Percentiles rank a stretch among this genome's conserved stretches.
phyloP scores from a whole-genome alignment of 1,140 invertebrate genomes.

The Polypedilum vanderplanki region DNA sequence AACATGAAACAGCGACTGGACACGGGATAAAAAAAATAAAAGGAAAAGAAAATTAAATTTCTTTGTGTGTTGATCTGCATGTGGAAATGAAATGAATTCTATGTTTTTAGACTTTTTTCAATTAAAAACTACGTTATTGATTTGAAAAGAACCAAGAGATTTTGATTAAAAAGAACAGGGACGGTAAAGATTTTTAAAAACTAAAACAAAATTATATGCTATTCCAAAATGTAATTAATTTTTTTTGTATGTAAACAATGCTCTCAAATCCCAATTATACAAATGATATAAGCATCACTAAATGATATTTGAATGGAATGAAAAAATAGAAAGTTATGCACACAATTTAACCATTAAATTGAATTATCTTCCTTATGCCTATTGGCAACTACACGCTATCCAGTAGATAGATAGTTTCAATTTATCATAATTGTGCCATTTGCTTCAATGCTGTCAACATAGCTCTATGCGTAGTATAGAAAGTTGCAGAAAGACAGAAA shows the following conservation, averaged over 20 bases:
- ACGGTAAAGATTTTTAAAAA: too few relatives aligned
- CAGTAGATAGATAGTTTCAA: constrained; percentile 13
- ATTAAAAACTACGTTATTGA: background rate
- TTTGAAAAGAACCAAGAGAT: background rate
- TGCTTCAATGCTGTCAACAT: too few relatives aligned
- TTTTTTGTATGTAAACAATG: background rate
- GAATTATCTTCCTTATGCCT: constrained; percentile 15
- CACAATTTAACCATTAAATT: constrained; percentile 21
- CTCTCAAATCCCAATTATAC: background rate
- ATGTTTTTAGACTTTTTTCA: too few relatives aligned
- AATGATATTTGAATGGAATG: background rate
- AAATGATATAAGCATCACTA: background rate
- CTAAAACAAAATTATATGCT: too few relatives aligned
- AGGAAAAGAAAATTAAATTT: background rate
- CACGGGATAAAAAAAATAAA: background rate
- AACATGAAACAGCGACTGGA: too few relatives aligned
- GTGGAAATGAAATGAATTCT: background rate
- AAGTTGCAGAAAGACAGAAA: background rate
- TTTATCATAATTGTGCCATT: constrained; percentile 20
- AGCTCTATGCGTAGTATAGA: too few relatives aligned
- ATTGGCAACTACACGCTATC: background rate
- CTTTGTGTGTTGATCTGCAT: background rate
- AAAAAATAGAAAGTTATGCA: constrained; percentile 14
- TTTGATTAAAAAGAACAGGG: too few relatives aligned
- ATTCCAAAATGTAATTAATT: too few relatives aligned